Conservation (phyloP, 2,888 invertebrate genomes). For the Pammene aurita region DNA sequence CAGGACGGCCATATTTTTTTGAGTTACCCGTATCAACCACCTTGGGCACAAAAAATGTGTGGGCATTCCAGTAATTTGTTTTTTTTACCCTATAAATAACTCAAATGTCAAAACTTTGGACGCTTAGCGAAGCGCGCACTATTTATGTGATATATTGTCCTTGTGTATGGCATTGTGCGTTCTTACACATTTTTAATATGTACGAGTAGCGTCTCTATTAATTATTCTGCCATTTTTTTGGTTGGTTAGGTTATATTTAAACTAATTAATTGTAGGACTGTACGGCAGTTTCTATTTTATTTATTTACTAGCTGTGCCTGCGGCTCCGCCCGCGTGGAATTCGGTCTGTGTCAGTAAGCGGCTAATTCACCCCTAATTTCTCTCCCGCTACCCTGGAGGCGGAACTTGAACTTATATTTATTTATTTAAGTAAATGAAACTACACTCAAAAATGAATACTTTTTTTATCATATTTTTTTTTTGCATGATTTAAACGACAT, state of each 20-base stretch:
- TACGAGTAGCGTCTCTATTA: too few relatives aligned
- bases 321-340: too few relatives aligned
- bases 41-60: conserved; percentile 78
- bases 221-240: conserved; percentile 65
- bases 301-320: too few relatives aligned
- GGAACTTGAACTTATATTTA: too few relatives aligned
- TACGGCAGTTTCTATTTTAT: too few relatives aligned
- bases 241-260: conserved; percentile 60
- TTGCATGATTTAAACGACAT: too few relatives aligned
- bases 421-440: too few relatives aligned
- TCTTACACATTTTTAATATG: conserved; percentile 69
- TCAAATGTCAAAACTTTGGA: conserved; percentile 81
- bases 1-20: conserved; percentile 75
- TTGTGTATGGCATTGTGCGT: conserved; percentile 68
- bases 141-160: conserved; percentile 80
- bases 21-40: conserved; percentile 80
- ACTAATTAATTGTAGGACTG: conserved; percentile 44
- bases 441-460: too few relatives aligned
- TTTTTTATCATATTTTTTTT: too few relatives aligned
- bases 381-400: too few relatives aligned
- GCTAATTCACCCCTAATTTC: too few relatives aligned
- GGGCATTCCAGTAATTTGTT: conserved; percentile 81
- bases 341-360: too few relatives aligned
- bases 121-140: conserved; percentile 58
- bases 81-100: conserved; percentile 83